Evolutionary conservation across 2,113 vertebrate genomes (phyloP), one percentile per base, ranked within the genome.

Genomic region (Cyprinus carpio): DNA sequence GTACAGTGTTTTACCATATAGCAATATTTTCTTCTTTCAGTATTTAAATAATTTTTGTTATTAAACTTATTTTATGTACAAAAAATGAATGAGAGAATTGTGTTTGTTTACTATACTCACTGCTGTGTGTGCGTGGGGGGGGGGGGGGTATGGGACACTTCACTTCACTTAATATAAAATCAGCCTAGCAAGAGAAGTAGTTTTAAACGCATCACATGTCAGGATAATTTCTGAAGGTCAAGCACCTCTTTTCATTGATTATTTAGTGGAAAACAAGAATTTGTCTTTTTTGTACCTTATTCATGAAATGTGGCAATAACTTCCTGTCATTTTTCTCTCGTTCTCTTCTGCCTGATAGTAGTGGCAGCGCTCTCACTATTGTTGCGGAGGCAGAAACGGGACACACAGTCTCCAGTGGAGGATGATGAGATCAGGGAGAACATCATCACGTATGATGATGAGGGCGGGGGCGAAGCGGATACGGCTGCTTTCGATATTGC

Each of bases 391-490:
- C 93, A 92, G 87, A 94, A 94, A 88, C 90, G 92, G 72, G 94
- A 94, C 90, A 90, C 93, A 84, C 92, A 91, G 84, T 93, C 92
- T 3, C 87, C 93, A 40, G 87, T 91, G 31, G 94, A 95, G 90
- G 93, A 94, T 62, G 95, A 94, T 74, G 95, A 95, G 83, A 92
- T 95, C 88, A 89, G 94, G 71, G 95, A 95, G 89, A 95, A 95
- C 92, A 95, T 95, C 92, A 94, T 95, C 85, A 93, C 93, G 86
- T 96, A 97, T 3, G 96, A 97, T 18, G 96, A 97, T 4, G 95
- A 97, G 88, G 95, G 97, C 1, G 97, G 97, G 0, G 97, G 97
- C 18, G 97, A 97, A n/a, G 96, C 96, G 4, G 97, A 98, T 92
- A 98, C 97, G 0, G 95, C 95, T 9, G 96, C 97, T 31, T 97